Percentiles rank a stretch among this genome's conserved stretches.
phyloP scores from a whole-genome alignment of 2,888 invertebrate species.

The Nyleta sp. region DNA sequence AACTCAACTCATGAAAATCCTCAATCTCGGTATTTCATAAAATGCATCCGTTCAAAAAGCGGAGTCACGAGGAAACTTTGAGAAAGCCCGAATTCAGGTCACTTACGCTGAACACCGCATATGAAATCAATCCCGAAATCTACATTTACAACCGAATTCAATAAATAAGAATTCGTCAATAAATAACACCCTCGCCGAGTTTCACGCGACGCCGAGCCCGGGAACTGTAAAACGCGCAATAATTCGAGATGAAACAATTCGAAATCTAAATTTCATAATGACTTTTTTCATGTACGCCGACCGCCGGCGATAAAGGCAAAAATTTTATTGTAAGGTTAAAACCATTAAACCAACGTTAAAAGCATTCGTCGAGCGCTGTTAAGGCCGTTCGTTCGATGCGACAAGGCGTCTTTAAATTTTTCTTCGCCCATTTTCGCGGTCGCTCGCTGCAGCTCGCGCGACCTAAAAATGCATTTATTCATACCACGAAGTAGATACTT shows the following conservation, averaged over 20 bases:
- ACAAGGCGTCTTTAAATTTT: conserved; percentile 59
- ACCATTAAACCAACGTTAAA: conserved; percentile 62
- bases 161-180: no score
- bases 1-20: conserved; percentile 13
- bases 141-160: conserved; percentile 1
- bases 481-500: conserved; percentile 66
- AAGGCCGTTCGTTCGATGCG: conserved; percentile 47
- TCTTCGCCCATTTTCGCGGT: conserved; percentile 60
- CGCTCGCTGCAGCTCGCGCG: conserved; percentile 51
- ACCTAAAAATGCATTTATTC: conserved; percentile 68
- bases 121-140: conserved; percentile 9
- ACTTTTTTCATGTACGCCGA: conserved; percentile 3
- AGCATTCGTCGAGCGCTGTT: conserved; percentile 52
- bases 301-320: conserved; percentile 36
- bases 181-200: background rate
- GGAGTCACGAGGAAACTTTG: conserved; percentile 22
- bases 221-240: conserved; percentile 4
- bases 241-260: conserved; percentile 4
- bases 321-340: conserved; percentile 58
- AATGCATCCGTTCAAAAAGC: conserved; percentile 21
- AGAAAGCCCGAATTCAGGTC: conserved; percentile 29
- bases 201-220: background rate
- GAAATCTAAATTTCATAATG: conserved; percentile 36
- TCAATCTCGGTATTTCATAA: conserved; percentile 21
- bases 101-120: conserved; percentile 11